A percentile compares a stretch with the other conserved stretches of the same genome.
Conservation (phyloP, 2,797 vertebrate species). For the Argentina silus region DNA sequence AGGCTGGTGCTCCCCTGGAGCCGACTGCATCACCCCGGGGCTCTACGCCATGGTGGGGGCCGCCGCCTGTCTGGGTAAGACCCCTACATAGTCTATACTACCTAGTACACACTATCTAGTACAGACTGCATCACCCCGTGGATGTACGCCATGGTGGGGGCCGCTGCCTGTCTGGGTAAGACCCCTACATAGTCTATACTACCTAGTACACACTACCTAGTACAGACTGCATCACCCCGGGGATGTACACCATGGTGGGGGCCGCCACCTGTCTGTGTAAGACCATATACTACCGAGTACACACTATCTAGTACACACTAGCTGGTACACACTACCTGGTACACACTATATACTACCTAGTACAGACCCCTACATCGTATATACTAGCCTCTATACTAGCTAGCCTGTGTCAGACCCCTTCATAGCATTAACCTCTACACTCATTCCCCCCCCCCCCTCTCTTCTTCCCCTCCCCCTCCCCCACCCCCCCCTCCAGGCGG, state of each 20-base stretch:
- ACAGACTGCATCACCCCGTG: conserved; percentile 84
- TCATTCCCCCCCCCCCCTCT: not conserved
- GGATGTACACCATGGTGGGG: conserved; percentile 97
- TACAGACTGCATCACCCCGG: conserved; percentile 82
- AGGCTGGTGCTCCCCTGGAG: conserved; percentile 90
- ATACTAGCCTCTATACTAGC: too few relatives aligned
- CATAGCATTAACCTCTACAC: too few relatives aligned
- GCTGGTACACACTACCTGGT: too few relatives aligned
- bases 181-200: not conserved
- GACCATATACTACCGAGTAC: not conserved
- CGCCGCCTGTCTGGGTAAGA: conserved; percentile 89
- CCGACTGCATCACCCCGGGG: conserved; percentile 94
- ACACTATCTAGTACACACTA: too few relatives aligned
- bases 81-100: too few relatives aligned
- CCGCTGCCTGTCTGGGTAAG: conserved; percentile 91
- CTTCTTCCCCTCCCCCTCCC: not conserved
- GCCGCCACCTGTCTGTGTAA: conserved; percentile 92
- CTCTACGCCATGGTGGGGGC: conserved; percentile 98
- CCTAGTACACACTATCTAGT: too few relatives aligned
- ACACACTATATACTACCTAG: too few relatives aligned
- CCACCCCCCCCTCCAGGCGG: conserved; percentile 78
- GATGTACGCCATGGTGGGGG: conserved; percentile 97
- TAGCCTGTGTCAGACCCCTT: too few relatives aligned
- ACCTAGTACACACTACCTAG: too few relatives aligned
- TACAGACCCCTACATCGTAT: too few relatives aligned